phyloP scores from a whole-genome alignment of 2,113 vertebrate species.

The Trichechus manatus region DNA sequence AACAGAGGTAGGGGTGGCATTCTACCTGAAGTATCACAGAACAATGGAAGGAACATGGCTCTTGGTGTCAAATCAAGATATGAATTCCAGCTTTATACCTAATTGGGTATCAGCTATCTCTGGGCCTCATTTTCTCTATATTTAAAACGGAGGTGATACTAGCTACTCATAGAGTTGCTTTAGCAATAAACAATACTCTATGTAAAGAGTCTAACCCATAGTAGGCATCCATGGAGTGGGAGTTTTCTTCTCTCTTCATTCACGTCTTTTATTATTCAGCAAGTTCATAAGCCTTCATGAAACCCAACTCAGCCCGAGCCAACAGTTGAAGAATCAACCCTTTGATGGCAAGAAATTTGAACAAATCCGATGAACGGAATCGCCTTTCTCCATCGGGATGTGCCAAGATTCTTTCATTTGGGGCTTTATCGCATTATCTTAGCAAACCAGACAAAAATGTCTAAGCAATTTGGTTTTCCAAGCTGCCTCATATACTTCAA shows the following conservation, averaged over 20 bases:
- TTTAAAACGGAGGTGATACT: background rate
- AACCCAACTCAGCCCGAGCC: background rate
- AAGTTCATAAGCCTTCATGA: constrained; percentile 20
- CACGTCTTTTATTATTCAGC: background rate
- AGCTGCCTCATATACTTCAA: constrained; percentile 62
- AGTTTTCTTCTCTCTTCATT: background rate
- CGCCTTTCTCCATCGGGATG: background rate
- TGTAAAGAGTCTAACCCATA: background rate
- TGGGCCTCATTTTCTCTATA: background rate
- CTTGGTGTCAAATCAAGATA: background rate
- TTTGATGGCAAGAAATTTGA: constrained; percentile 57
- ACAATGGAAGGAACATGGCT: background rate
- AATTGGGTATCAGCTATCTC: background rate
- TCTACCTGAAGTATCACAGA: background rate
- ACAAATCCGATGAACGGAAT: constrained; percentile 47
- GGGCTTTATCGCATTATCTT: constrained; percentile 72
- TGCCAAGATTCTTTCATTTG: constrained; percentile 68
- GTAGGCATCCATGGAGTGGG: background rate
- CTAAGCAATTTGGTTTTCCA: constrained; percentile 74
- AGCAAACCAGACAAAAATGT: constrained; percentile 80
- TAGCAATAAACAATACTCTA: background rate
- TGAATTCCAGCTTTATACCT: background rate
- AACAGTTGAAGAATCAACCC: constrained; percentile 52
- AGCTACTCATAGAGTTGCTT: background rate
- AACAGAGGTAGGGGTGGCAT: background rate